Evolutionary conservation across 1,140 invertebrate species (phyloP).

Genomic region (Anastrepha obliqua): DNA sequence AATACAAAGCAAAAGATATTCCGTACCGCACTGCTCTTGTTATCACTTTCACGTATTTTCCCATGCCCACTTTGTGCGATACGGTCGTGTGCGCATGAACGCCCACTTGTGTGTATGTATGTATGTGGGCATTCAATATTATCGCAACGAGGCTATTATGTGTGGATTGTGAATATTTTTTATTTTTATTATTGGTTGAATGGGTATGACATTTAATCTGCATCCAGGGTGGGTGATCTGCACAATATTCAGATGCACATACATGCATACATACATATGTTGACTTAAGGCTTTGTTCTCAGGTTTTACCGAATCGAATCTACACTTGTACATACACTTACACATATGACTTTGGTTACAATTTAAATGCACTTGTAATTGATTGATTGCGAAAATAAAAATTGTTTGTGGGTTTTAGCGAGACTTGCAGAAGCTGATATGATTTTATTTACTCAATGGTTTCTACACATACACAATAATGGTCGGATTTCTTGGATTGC

Average conservation of each 20-base stretch:
- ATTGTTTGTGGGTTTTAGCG: no score
- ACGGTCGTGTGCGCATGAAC: background rate
- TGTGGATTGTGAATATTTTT: background rate
- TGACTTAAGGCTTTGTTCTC: background rate
- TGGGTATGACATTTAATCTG: conserved; percentile 1
- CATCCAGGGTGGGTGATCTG: background rate
- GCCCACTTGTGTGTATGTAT: background rate
- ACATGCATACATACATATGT: no score
- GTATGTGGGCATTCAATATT: background rate
- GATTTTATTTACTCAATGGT: no score
- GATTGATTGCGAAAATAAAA: no score
- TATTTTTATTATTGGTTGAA: background rate
- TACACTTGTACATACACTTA: background rate
- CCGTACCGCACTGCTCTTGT: background rate
- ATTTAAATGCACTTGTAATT: background rate
- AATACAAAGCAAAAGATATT: conserved; percentile 4
- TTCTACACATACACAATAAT: no score
- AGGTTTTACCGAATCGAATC: background rate
- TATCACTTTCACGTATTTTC: conserved; percentile 26
- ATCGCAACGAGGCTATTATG: background rate
- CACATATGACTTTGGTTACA: background rate
- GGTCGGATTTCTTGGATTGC: no score
- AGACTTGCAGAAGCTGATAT: no score
- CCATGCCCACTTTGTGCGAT: background rate
- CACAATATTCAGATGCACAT: background rate